Base-by-base conservation (phyloP, 2,888 invertebrate genomes). In the Xanthia togata region DNA sequence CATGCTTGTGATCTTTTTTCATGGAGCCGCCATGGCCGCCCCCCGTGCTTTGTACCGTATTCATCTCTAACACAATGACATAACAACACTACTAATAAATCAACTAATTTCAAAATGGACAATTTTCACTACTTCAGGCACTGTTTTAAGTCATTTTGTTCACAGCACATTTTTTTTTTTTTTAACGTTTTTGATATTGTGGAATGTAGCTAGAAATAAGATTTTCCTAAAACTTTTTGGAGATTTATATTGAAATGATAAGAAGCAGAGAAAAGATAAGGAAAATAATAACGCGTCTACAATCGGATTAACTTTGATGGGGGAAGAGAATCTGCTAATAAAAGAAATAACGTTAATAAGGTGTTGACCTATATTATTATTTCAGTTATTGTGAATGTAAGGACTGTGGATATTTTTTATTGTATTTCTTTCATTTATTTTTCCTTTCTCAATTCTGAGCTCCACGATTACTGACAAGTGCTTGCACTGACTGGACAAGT, bases 1-100 rank as follows among this genome's bases (percentile, higher is more conserved):
- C 97, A 88, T 97, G 96, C 78, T 97, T 96, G 78, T 96, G 96
- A 79, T 97, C 97, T 93, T 97, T 97, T 88, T 97, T 97, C 93
- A 97, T 95, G 81, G 97, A 96, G 41, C 97, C 96, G 0, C 97
- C 97, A 87, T 97, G 97, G 47, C 97, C 97, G 0, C 97, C 97
- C 14, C 97, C 97, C 0, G 97, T 96, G 88, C 97, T 97, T 92
- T 97, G 97, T 62, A 97, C 97, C 4, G 97, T 97, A 90, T 97
- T 97, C 97, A 97, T 97, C 70, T 93, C 12, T 74, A 80, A 81
- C 87, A 79, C 83, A 62, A 26, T 35, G 35, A 47, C 77, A 86
- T 82, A 80, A 86, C 83, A 78, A 78, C 70, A 82, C 81, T 84
- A 86, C 65, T 44, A 76, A 71, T 79, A 85, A 84, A 78, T 71